Evolutionary conservation across 2,797 vertebrate species (phyloP).

Genomic region (Psittacula derbiana): DNA sequence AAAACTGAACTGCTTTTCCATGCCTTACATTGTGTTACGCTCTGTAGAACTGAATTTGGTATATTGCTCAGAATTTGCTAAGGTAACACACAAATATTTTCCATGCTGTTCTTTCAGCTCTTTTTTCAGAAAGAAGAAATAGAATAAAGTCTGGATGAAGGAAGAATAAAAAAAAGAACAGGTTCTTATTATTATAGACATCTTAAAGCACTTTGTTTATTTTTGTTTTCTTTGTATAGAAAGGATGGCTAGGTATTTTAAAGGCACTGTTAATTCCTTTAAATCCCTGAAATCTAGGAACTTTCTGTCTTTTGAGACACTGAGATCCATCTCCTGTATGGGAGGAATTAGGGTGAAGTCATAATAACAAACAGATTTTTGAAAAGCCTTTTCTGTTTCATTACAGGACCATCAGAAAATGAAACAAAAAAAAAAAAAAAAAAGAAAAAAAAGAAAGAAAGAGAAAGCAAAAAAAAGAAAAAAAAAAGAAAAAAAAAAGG

Average conservation of each 20-base stretch:
- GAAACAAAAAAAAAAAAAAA: background rate
- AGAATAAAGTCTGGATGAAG: background rate
- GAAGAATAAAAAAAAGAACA: background rate
- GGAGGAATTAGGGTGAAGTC: constrained; percentile 49
- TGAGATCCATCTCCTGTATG: constrained; percentile 30
- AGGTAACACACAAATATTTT: constrained; percentile 3
- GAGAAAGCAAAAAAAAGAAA: background rate
- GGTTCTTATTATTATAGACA: background rate
- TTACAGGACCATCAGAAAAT: constrained; percentile 43
- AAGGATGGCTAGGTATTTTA: constrained; percentile 29
- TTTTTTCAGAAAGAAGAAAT: background rate
- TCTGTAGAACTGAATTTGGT: background rate
- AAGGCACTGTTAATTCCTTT: constrained; percentile 59
- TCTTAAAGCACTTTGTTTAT: constrained; percentile 52
- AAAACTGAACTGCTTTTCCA: background rate
- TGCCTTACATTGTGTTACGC: background rate
- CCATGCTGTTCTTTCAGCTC: background rate
- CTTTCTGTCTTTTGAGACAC: constrained; percentile 32
- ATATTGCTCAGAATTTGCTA: background rate
- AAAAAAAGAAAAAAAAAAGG: background rate
- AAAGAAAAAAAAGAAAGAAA: background rate
- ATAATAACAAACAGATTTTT: constrained; percentile 64
- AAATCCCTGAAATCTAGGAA: constrained; percentile 48
- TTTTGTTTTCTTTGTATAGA: constrained; percentile 55
- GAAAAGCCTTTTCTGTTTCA: constrained; percentile 55